Base-by-base conservation (phyloP, 1,140 invertebrate genomes). In the Andrena cerasifolii region DNA sequence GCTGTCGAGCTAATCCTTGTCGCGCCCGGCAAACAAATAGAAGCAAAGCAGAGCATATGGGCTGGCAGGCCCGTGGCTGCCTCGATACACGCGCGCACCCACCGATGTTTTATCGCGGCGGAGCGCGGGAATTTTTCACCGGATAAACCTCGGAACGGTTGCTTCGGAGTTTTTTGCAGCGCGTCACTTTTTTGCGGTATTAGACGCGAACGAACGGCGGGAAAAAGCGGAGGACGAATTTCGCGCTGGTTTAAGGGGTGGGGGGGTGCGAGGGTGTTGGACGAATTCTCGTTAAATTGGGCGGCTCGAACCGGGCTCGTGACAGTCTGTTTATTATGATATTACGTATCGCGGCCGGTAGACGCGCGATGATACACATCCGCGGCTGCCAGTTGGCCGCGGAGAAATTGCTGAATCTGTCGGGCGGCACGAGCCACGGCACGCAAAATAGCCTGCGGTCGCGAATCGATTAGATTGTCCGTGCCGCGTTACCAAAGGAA, bases 391-490 rank as follows among this genome's bases (percentile, higher is more conserved):
- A 18, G 33, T 51, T 33, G 66, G 66, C 59, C 67, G 71, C 56
- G 56, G 66, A 77, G 75, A 70, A 71, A 77, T 70, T 77, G 67
- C 45, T 53, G 54, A 77, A 77, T 70, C 65, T 61, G 54, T 8
- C n/a, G 66, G 28, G n/a, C 73, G 53, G 33, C 54, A 51, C 45
- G 33, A 51, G 43, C 28, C 65, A n/a, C 33, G 66, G 65, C 54
- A 21, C 43, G 65, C 43, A 77, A 77, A 77, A 77, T 71, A 71
- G 67, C 75, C 75, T 62, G 66, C 58, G 75, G 75, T 47, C 26
- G 36, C 26, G 75, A 59, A 77, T 71, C 75, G 75, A 77, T 77
- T 77, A 77, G 75, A 71, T 77, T 24, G 43, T 24, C 54, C 16
- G 45, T 33, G 54, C 45, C 31, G 65, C 45, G 65, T 70, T 59